phyloP scores from a whole-genome alignment of 2,113 vertebrate genomes.

The Callorhinus ursinus region DNA sequence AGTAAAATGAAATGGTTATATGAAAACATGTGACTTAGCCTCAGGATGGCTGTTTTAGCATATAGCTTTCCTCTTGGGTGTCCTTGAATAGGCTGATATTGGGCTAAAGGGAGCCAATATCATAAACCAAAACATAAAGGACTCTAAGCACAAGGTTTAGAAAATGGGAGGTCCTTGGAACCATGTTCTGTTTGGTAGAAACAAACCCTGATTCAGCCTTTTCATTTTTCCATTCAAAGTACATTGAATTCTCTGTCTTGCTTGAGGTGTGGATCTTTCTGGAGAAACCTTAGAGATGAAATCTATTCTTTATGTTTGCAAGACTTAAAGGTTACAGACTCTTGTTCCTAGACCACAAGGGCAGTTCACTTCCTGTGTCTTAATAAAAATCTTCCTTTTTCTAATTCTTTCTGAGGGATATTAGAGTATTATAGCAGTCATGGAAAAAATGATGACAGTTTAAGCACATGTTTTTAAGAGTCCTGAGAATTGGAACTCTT shows the following conservation, averaged over 20 bases:
- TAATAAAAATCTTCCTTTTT: conserved; percentile 5
- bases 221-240: conserved; percentile 44
- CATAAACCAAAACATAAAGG: conserved; percentile 35
- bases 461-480: neutral
- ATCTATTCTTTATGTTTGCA: neutral
- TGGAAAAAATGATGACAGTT: conserved; percentile 27
- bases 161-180: conserved; percentile 48
- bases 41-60: neutral
- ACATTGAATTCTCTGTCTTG: conserved; percentile 24
- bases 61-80: neutral
- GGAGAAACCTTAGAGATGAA: neutral
- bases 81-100: neutral
- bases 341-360: neutral
- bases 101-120: neutral
- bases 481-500: neutral
- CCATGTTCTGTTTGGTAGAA: conserved; percentile 53
- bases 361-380: neutral
- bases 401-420: neutral
- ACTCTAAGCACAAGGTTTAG: neutral
- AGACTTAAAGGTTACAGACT: neutral
- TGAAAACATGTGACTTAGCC: neutral
- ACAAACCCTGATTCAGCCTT: conserved; percentile 51
- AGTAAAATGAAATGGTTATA: conserved; percentile 3
- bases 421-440: neutral
- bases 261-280: conserved; percentile 55